Evolutionary conservation across 1,140 invertebrate genomes (phyloP), one percentile per base, ranked within the genome.

Genomic region (Zaprionus inermis): DNA sequence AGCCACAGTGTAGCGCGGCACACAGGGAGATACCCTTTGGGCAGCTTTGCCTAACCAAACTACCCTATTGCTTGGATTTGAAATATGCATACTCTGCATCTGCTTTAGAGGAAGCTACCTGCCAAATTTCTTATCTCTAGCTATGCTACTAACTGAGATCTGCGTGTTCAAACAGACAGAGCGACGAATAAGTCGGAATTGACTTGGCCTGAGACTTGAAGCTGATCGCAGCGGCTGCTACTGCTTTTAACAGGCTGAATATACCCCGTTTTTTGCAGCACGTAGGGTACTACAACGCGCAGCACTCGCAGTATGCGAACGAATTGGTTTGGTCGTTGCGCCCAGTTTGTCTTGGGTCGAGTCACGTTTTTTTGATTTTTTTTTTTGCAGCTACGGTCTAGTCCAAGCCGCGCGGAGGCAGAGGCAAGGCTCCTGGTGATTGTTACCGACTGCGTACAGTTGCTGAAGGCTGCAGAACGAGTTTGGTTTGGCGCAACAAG

Each of bases 321-420:
- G 24, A 5, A 28, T 28, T 28, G 52, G 59, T 72, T 24, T 24
- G 22, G 22, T 24, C 22, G 22, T 24, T 70, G 52, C 44, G 44
- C 44, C 44, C 44, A 49, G 16, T 49, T 49, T 79, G 18, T 49
- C 18, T 55, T 57, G 41, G 14, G 34, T 63, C 81, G 70, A 88
- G 84, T 88, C 83, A 89, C 83, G 83, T 88, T 89, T 86, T 77
- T 41, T 61, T 44, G n/a, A 16, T 32, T 32, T 32, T 9, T 7
- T 10, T 32, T 32, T 28, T 28, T 28, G 0, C 3, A 3, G 30
- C 30, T 32, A 9, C n/a, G 55, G 11, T 60, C 60, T 49, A 71
- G 66, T 55, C 49, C 24, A 30, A 51, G 7, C 22, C n/a, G 55
- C 30, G 66, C 34, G 11, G 18, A 18, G 18, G 36, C 32, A 1